These are phyloP conservation scores for Xerus rutilus DNA, from an alignment of 2,797 vertebrate species.

Conservation along the genomic window DNA sequence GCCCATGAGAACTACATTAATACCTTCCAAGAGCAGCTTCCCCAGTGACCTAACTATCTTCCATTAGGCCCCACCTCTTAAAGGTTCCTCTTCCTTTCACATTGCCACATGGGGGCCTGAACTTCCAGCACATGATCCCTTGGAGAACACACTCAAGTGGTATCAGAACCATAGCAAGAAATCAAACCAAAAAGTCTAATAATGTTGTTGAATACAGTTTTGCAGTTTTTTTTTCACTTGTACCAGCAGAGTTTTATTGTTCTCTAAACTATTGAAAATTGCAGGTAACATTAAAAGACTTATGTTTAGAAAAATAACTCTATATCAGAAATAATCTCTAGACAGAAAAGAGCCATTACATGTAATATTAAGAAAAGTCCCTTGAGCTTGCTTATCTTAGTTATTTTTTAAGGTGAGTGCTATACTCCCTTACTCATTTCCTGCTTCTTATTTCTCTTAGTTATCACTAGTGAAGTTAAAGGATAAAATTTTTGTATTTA, in stretches of 20 bases:
- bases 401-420: background rate
- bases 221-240: slow-evolving; percentile 31
- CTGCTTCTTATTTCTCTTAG: background rate
- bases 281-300: slow-evolving; percentile 8
- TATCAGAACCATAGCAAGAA: background rate
- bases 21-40: background rate
- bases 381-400: background rate
- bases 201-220: slow-evolving; percentile 3
- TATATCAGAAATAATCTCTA: background rate
- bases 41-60: background rate
- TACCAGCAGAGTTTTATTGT: slow-evolving; percentile 50
- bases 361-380: background rate
- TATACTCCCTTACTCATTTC: background rate
- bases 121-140: background rate
- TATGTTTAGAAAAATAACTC: slow-evolving; percentile 28
- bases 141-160: background rate
- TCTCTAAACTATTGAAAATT: background rate
- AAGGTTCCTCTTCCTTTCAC: background rate
- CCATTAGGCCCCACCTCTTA: background rate
- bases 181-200: background rate
- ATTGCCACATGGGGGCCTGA: too few species aligned
- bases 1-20: background rate
- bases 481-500: background rate
- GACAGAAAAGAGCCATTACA: slow-evolving; percentile 14
- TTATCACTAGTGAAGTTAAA: slow-evolving; percentile 17